phyloP scores from a whole-genome alignment of 2,113 vertebrate species.

The Percina caprodes region DNA sequence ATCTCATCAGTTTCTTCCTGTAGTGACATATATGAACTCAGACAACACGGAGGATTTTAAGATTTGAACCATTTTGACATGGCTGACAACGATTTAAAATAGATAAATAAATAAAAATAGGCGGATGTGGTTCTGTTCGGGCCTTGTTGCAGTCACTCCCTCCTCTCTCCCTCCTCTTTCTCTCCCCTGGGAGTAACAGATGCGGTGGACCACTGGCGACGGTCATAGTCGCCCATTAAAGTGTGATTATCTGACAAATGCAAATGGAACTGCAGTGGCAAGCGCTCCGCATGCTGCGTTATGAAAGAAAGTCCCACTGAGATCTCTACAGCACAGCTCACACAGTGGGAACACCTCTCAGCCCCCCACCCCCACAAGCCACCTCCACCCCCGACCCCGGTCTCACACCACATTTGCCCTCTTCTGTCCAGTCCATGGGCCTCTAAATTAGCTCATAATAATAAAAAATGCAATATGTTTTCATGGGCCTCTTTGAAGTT shows the following conservation, averaged over 20 bases:
- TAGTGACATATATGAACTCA: background rate
- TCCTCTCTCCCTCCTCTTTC: background rate
- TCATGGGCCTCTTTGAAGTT: constrained; percentile 43
- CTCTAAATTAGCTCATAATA: constrained; percentile 16
- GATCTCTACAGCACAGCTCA: constrained; percentile 53
- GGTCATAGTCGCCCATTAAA: constrained; percentile 48
- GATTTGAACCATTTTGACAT: constrained; percentile 1
- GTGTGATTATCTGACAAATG: constrained; percentile 56
- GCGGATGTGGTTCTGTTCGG: background rate
- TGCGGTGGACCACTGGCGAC: constrained; percentile 26
- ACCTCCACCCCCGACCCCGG: background rate
- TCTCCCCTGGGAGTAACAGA: constrained; percentile 28
- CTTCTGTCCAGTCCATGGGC: background rate
- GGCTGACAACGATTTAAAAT: background rate
- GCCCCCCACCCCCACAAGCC: background rate
- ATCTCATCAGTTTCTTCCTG: background rate
- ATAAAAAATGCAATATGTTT: constrained; percentile 32
- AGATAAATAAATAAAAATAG: no score
- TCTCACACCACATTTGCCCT: background rate
- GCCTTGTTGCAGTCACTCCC: background rate
- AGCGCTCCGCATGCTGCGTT: constrained; percentile 18
- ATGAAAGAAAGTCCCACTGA: constrained; percentile 34
- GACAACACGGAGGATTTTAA: background rate
- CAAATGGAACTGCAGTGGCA: constrained; percentile 41
- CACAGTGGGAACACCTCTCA: constrained; percentile 25